Evolutionary conservation across 2,797 vertebrate species (phyloP).

Genomic region (Crenuchus spilurus): DNA sequence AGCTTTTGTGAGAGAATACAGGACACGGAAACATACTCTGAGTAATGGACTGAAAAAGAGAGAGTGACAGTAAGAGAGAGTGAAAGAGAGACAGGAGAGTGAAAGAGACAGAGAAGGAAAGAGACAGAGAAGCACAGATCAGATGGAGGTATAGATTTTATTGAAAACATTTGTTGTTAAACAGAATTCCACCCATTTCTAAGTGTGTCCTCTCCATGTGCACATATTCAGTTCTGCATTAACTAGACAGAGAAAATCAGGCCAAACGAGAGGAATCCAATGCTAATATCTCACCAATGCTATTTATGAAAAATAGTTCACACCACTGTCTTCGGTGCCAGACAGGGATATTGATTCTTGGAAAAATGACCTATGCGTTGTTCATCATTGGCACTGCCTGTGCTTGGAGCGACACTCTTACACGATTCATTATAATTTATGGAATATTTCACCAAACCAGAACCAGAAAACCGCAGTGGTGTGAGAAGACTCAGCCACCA

Average conservation of each 20-base stretch:
- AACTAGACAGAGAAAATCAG: constrained; percentile 30
- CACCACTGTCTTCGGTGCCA: constrained; percentile 39
- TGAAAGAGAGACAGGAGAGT: neutral
- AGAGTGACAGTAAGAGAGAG: constrained; percentile 45
- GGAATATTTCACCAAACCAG: constrained; percentile 47
- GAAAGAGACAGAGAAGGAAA: neutral
- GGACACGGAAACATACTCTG: neutral
- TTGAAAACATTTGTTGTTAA: constrained; percentile 61
- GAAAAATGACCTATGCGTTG: constrained; percentile 45
- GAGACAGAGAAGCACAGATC: constrained; percentile 50
- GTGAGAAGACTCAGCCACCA: constrained; percentile 14
- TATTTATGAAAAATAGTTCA: constrained; percentile 54
- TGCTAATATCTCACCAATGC: constrained; percentile 46
- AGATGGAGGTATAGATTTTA: constrained; percentile 60
- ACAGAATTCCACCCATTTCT: constrained; percentile 65
- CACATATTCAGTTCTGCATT: constrained; percentile 42
- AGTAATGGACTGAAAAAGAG: constrained; percentile 25
- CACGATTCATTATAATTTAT: constrained; percentile 34
- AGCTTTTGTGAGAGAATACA: constrained; percentile 15
- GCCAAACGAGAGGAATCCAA: constrained; percentile 41
- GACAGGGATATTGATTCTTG: constrained; percentile 46
- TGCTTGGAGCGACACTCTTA: constrained; percentile 16
- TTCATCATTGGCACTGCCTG: constrained; percentile 37
- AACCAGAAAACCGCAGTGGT: constrained; percentile 39
- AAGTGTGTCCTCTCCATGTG: constrained; percentile 23